These are phyloP conservation scores for Scrobipalpa costella DNA, from an alignment of 2,888 invertebrate genomes.

Conservation along the genomic window DNA sequence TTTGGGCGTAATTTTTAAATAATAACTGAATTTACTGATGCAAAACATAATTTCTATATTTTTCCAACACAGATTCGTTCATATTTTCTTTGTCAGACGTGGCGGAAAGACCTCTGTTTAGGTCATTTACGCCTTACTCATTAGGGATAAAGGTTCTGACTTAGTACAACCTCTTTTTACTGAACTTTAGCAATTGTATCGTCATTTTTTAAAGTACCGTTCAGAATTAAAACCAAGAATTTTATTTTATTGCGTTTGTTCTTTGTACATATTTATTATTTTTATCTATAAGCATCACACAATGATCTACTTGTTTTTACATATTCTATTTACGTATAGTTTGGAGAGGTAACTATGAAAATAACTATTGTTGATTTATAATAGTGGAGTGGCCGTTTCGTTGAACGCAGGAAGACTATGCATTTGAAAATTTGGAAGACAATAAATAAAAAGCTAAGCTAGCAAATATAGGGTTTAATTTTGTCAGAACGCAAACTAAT, in stretches of 20 bases:
- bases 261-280: background rate
- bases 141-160: too few relatives aligned
- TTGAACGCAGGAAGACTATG: background rate
- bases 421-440: background rate
- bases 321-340: background rate
- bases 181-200: background rate
- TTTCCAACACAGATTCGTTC: too few relatives aligned
- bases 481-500: too few relatives aligned
- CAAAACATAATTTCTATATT: too few relatives aligned
- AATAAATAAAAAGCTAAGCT: background rate
- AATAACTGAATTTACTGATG: too few relatives aligned
- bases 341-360: background rate
- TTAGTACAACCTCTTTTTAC: background rate
- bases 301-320: background rate
- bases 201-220: background rate
- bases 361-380: background rate
- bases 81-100: too few relatives aligned
- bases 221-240: background rate
- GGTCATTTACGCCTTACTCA: too few relatives aligned
- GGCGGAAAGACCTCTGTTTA: too few relatives aligned
- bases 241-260: background rate
- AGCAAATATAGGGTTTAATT: too few relatives aligned
- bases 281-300: constrained; percentile 4
- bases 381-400: constrained; percentile 1
- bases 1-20: too few relatives aligned